Evolutionary conservation across 2,113 vertebrate species (phyloP), one percentile per base, ranked within the genome.

Genomic region (Mormyrus lacerda): DNA sequence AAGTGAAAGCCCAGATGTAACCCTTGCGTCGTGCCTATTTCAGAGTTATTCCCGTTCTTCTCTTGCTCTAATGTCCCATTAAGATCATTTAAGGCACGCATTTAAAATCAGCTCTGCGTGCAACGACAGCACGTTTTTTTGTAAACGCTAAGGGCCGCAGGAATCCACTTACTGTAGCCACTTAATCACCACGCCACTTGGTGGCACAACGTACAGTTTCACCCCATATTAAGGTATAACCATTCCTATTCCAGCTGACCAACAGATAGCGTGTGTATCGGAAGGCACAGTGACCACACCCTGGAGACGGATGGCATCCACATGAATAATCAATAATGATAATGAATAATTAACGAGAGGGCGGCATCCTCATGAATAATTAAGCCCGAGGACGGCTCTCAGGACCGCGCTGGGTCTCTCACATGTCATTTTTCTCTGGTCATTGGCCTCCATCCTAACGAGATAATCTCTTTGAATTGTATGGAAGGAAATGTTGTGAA

Each of bases 391-490:
- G 39, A 21, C 27, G 31, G 2, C n/a, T 50, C 9, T 55, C 10
- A 48, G 87, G 44, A 47, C 4, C 1, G 44, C n/a, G 3, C 27
- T 15, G 6, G 31, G 50, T 53, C 51, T 15, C 47, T 35, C 3
- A 6, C 10, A 3, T 47, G 42, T 5, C 10, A 55, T 13, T 5
- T 42, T 87, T 65, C 24, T 48, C 65, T 76, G 45, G 31, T 31
- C 85, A 13, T n/a, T 53, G 61, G 45, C 42, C 69, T 48, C 51
- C 91, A 87, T 50, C 27, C 88, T 21, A 87, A 82, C 88, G 21
- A 89, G 88, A 51, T 73, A 69, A 92, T 89, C 85, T 88, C 90
- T 91, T 88, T 89, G 44, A 88, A 19, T 87, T 48, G 35, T 45
- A 89, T 89, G 24, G 48, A 86, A 87, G 61, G 44, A 89, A 89